A percentile compares a stretch with the other conserved stretches of the same genome.
Evolutionary conservation across 2,113 vertebrate genomes (phyloP).

Genomic region (Narcine bancroftii): DNA sequence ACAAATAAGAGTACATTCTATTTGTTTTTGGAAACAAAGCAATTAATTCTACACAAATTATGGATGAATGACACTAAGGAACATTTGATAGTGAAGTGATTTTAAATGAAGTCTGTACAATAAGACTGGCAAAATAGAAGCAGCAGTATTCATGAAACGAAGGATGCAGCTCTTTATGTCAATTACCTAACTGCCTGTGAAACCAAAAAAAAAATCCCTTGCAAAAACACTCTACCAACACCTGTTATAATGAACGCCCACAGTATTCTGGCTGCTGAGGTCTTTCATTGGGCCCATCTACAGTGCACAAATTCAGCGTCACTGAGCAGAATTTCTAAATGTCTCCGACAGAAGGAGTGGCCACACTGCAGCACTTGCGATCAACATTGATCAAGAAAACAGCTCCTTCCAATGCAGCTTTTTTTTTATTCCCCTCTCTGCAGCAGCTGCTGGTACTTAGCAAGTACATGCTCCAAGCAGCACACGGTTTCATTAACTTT

Average conservation of each 20-base stretch:
- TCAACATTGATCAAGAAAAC: conserved; percentile 57
- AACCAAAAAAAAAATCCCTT: conserved; percentile 49
- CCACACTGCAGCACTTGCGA: conserved; percentile 56
- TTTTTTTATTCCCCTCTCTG: conserved; percentile 45
- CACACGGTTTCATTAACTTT: conserved; percentile 20
- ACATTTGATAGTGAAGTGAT: conserved; percentile 9
- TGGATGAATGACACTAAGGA: neutral
- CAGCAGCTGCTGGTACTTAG: neutral
- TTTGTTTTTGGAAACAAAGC: conserved; percentile 7
- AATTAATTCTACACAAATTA: neutral
- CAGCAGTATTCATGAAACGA: conserved; percentile 24
- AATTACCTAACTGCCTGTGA: conserved; percentile 57
- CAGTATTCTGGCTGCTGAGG: conserved; percentile 44
- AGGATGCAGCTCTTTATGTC: conserved; percentile 53
- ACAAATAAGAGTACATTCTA: neutral
- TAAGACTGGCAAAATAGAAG: neutral
- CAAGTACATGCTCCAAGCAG: conserved; percentile 5
- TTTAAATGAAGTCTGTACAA: conserved; percentile 24
- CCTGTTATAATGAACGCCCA: conserved; percentile 41
- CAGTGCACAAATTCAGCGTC: conserved; percentile 46
- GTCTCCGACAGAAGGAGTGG: conserved; percentile 56
- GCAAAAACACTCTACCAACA: conserved; percentile 44
- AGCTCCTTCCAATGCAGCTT: conserved; percentile 63
- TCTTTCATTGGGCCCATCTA: conserved; percentile 41
- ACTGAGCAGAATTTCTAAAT: conserved; percentile 40